These are phyloP conservation scores for Ameiurus melas DNA, from an alignment of 2,113 vertebrate species.

Conservation along the genomic window DNA sequence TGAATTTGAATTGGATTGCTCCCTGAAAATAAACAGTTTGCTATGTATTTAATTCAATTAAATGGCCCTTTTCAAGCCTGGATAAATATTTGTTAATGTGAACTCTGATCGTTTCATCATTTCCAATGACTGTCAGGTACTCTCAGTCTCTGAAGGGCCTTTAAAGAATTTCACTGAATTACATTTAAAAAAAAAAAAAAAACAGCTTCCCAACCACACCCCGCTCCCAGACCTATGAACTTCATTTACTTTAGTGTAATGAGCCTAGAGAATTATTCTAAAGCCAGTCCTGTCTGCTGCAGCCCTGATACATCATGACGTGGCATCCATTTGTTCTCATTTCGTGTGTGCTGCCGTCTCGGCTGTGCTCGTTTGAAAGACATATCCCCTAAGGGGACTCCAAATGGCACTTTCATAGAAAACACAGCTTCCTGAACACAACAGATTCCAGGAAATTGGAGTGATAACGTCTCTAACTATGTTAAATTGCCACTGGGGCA, in stretches of 20 bases:
- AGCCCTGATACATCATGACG: conserved; percentile 64
- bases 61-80: conserved; percentile 17
- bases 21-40: not conserved
- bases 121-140: conserved; percentile 37
- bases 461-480: conserved; percentile 58
- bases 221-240: not conserved
- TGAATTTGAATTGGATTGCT: conserved; percentile 13
- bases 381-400: conserved; percentile 63
- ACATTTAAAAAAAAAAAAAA: not conserved
- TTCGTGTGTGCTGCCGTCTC: conserved; percentile 30
- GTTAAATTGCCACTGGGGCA: conserved; percentile 37
- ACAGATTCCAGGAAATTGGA: conserved; percentile 69
- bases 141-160: not conserved
- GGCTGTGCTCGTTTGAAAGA: conserved; percentile 56
- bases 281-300: conserved; percentile 36
- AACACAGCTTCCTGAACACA: conserved; percentile 65
- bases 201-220: not conserved
- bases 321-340: conserved; percentile 56
- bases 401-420: conserved; percentile 68
- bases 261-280: not conserved
- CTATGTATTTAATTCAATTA: conserved; percentile 21
- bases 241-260: not conserved
- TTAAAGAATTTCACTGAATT: not conserved
- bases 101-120: conserved; percentile 25
- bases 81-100: not conserved